These are phyloP conservation scores for Mallotus villosus DNA, from an alignment of 2,797 vertebrate species.

Conservation along the genomic window DNA sequence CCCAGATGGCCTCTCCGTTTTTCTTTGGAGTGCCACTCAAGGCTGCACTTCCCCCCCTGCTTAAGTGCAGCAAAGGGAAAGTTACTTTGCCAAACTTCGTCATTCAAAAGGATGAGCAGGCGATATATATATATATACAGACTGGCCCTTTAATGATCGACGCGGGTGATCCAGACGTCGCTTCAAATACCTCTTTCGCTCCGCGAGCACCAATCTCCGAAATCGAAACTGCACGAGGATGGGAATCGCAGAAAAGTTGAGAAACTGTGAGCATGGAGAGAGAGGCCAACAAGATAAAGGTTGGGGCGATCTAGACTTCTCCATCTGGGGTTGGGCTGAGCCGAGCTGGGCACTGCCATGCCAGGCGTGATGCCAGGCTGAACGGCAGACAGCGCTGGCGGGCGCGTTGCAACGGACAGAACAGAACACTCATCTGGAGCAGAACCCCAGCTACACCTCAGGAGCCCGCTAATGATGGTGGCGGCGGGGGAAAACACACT, in stretches of 20 bases:
- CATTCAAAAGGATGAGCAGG: background rate
- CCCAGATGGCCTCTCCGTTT: no score
- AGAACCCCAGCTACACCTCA: slow-evolving; percentile 73
- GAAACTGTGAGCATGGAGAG: slow-evolving; percentile 40
- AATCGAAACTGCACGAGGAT: background rate
- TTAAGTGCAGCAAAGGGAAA: background rate
- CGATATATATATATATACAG: background rate
- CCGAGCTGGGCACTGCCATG: slow-evolving; percentile 64
- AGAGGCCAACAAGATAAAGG: slow-evolving; percentile 64
- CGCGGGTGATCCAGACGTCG: no score
- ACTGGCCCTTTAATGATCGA: no score
- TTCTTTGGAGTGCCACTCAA: background rate
- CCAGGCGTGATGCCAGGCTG: slow-evolving; percentile 54
- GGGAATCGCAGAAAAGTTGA: slow-evolving; percentile 8
- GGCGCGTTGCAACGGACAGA: slow-evolving; percentile 41
- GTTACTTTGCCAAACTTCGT: background rate
- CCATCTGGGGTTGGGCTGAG: slow-evolving; percentile 74
- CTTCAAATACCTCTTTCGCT: background rate
- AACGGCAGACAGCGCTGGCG: slow-evolving; percentile 77
- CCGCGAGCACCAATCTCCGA: background rate
- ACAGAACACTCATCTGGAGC: slow-evolving; percentile 77
- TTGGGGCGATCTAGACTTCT: slow-evolving; percentile 57
- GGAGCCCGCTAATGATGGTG: slow-evolving; percentile 76
- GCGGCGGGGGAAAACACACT: slow-evolving; percentile 46
- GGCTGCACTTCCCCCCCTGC: background rate